These are phyloP conservation scores for Zaprionus capensis DNA, from an alignment of 1,140 invertebrate species.

Conservation along the genomic window DNA sequence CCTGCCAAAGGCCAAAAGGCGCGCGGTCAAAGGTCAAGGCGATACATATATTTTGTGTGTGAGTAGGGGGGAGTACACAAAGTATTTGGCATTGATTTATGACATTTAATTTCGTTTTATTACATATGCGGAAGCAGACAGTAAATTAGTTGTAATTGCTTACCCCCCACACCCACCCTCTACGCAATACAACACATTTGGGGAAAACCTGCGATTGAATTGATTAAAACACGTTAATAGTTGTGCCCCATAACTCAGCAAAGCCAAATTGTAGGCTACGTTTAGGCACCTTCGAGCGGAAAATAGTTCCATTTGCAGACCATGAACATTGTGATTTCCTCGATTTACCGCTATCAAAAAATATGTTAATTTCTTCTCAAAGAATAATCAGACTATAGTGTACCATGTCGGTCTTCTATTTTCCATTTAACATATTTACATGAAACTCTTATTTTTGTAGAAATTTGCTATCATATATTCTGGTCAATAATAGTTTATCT, in stretches of 20 bases:
- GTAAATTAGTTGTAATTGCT: slow-evolving; percentile 55
- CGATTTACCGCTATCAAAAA: too few species aligned
- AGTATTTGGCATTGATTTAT: slow-evolving; percentile 73
- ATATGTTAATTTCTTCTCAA: too few species aligned
- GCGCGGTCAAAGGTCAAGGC: slow-evolving; percentile 55
- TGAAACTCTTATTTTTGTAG: too few species aligned
- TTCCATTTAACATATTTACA: too few species aligned
- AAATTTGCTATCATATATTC: too few species aligned
- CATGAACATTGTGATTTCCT: too few species aligned
- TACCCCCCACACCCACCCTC: neutral
- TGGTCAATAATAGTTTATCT: too few species aligned
- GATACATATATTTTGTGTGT: slow-evolving; percentile 2
- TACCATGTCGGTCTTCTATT: too few species aligned
- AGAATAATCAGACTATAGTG: too few species aligned
- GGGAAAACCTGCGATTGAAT: slow-evolving; percentile 21
- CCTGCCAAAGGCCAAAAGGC: neutral
- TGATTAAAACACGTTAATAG: slow-evolving; percentile 63
- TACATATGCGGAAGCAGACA: slow-evolving; percentile 38
- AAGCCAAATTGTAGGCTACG: too few species aligned
- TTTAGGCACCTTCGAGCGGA: too few species aligned
- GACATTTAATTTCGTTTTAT: slow-evolving; percentile 70
- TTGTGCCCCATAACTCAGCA: slow-evolving; percentile 3
- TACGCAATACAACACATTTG: neutral
- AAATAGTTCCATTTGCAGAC: too few species aligned
- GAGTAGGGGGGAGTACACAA: slow-evolving; percentile 15